phyloP scores from a whole-genome alignment of 1,140 invertebrate species.

The Pogonomyrmex barbatus region DNA sequence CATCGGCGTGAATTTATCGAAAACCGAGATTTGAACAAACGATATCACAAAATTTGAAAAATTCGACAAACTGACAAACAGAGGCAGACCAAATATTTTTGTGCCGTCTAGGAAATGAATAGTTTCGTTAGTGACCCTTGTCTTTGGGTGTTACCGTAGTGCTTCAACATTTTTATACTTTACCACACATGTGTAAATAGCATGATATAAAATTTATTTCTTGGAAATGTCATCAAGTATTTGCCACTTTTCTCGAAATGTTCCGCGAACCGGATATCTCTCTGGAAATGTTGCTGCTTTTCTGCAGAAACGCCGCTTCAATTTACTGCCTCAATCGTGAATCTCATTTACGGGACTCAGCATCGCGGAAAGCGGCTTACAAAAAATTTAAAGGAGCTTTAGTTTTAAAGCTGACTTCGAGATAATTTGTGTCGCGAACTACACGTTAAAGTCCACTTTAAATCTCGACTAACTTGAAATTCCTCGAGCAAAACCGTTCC shows the following conservation, averaged over 20 bases:
- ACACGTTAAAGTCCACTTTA: conserved; percentile 64
- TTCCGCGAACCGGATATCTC: conserved; percentile 35
- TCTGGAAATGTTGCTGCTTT: conserved; percentile 42
- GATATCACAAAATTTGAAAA: background rate
- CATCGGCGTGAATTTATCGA: background rate
- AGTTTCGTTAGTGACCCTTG: background rate
- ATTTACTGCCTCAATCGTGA: conserved; percentile 64
- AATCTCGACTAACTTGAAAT: conserved; percentile 65
- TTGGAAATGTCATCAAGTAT: conserved; percentile 37
- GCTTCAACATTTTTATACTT: background rate
- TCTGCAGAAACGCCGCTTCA: conserved; percentile 58
- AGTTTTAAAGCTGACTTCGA: conserved; percentile 65
- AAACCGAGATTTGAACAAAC: background rate
- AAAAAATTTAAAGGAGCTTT: conserved; percentile 65
- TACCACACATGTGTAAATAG: background rate
- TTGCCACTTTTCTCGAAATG: conserved; percentile 38
- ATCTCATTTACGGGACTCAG: conserved; percentile 63
- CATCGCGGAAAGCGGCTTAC: conserved; percentile 63
- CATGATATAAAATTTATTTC: conserved; percentile 16
- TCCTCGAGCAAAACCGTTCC: conserved; percentile 57
- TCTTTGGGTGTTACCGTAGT: background rate
- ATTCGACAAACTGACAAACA: too few species aligned
- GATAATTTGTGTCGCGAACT: conserved; percentile 65
- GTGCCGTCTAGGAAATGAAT: too few species aligned
- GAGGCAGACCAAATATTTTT: too few species aligned